Percentiles rank a stretch among this genome's conserved stretches.
Conservation (phyloP, 2,797 vertebrate species). For the Nannoperca australis region DNA sequence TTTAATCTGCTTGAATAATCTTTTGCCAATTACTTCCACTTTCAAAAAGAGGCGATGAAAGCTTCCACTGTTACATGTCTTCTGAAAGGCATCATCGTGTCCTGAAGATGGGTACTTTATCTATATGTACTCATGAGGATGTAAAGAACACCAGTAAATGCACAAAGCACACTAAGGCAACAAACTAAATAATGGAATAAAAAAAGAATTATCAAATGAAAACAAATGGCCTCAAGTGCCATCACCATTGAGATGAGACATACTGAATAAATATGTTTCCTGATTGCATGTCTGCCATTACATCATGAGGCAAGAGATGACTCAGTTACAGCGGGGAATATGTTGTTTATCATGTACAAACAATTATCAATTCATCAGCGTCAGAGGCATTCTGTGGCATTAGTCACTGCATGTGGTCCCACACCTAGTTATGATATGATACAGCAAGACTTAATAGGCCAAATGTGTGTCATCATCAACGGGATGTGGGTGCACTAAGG, state of each 20-base stretch:
- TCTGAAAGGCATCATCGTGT: slow-evolving; percentile 45
- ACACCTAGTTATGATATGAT: slow-evolving; percentile 72
- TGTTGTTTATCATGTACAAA: slow-evolving; percentile 76
- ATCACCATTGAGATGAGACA: slow-evolving; percentile 52
- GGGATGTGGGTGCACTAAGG: slow-evolving; percentile 33
- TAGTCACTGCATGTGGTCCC: slow-evolving; percentile 76
- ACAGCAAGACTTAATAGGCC: slow-evolving; percentile 58
- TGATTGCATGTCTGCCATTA: slow-evolving; percentile 61
- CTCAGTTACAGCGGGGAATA: slow-evolving; percentile 73
- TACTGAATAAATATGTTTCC: slow-evolving; percentile 57
- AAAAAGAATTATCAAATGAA: background rate
- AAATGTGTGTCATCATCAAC: slow-evolving; percentile 71
- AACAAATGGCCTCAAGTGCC: slow-evolving; percentile 40
- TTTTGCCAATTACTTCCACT: slow-evolving; percentile 39
- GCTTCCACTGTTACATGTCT: slow-evolving; percentile 21
- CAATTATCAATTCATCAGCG: slow-evolving; percentile 77
- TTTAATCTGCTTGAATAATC: slow-evolving; percentile 53
- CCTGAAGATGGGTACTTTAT: slow-evolving; percentile 38
- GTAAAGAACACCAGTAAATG: slow-evolving; percentile 36
- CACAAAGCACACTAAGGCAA: background rate
- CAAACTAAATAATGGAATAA: background rate
- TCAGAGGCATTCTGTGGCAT: slow-evolving; percentile 74
- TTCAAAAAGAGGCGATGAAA: slow-evolving; percentile 39
- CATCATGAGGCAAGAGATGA: slow-evolving; percentile 73
- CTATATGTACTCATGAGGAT: slow-evolving; percentile 36